A percentile compares a stretch with the other conserved stretches of the same genome.
phyloP scores from a whole-genome alignment of 2,888 invertebrate genomes.

The Chalcis sispes region DNA sequence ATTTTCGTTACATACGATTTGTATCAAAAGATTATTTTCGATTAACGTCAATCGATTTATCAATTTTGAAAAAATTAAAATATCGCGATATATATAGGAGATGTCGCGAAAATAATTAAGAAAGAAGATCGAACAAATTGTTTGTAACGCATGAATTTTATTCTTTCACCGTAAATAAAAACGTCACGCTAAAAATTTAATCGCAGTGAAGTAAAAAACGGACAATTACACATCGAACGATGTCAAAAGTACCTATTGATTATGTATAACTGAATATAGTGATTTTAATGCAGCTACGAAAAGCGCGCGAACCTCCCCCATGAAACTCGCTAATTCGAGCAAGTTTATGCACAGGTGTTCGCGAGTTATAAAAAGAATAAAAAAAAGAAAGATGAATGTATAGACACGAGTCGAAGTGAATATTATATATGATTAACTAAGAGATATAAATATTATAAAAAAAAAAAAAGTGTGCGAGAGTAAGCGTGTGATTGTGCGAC shows the following conservation, averaged over 20 bases:
- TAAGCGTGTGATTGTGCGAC: slow-evolving; percentile 9
- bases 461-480: slow-evolving; percentile 12
- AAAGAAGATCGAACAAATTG: not conserved
- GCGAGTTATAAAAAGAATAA: slow-evolving; percentile 28
- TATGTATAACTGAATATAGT: slow-evolving; percentile 51
- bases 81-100: too few relatives aligned
- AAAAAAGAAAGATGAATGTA: slow-evolving; percentile 44
- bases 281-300: slow-evolving; percentile 51
- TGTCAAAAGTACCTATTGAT: slow-evolving; percentile 63
- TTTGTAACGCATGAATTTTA: not conserved
- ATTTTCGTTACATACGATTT: slow-evolving; percentile 1
- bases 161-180: not conserved
- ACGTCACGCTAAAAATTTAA: slow-evolving; percentile 11
- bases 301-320: not conserved
- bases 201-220: slow-evolving; percentile 32
- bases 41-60: too few relatives aligned
- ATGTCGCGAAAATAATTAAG: too few relatives aligned
- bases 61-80: too few relatives aligned
- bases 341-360: not conserved
- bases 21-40: too few relatives aligned
- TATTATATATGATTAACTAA: slow-evolving; percentile 53
- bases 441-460: slow-evolving; percentile 58
- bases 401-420: slow-evolving; percentile 50
- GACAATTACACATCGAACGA: slow-evolving; percentile 63
- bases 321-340: slow-evolving; percentile 9